phyloP scores from a whole-genome alignment of 2,113 vertebrate genomes.

The Strix uralensis region DNA sequence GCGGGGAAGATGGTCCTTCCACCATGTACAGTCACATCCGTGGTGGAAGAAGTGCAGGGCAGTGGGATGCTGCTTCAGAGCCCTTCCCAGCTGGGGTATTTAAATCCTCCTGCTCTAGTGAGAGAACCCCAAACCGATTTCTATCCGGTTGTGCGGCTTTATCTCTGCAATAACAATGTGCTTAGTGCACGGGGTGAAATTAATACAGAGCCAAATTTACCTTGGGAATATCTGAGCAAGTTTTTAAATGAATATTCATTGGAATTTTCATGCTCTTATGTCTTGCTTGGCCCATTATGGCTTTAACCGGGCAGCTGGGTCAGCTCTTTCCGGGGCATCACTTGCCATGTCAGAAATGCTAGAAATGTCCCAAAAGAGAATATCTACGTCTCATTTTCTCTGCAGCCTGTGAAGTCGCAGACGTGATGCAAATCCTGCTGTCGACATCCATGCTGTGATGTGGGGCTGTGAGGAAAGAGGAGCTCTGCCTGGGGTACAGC shows the following conservation, averaged over 20 bases:
- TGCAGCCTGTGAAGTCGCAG: neutral
- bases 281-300: neutral
- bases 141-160: neutral
- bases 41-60: neutral
- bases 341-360: neutral
- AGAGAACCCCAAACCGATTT: neutral
- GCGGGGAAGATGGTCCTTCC: neutral
- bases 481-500: neutral
- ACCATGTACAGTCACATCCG: accelerated
- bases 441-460: accelerated
- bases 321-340: neutral
- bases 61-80: neutral
- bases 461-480: neutral
- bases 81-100: neutral
- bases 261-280: neutral
- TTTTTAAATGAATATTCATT: constrained; percentile 29
- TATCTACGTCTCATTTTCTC: neutral
- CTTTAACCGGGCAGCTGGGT: neutral
- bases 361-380: neutral
- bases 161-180: neutral
- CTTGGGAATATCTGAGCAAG: constrained; percentile 15
- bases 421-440: neutral
- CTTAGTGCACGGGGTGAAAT: neutral
- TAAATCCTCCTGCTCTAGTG: neutral
- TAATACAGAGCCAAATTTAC: neutral